Base-by-base conservation (phyloP, 2,888 invertebrate species). In the Dione juno region DNA sequence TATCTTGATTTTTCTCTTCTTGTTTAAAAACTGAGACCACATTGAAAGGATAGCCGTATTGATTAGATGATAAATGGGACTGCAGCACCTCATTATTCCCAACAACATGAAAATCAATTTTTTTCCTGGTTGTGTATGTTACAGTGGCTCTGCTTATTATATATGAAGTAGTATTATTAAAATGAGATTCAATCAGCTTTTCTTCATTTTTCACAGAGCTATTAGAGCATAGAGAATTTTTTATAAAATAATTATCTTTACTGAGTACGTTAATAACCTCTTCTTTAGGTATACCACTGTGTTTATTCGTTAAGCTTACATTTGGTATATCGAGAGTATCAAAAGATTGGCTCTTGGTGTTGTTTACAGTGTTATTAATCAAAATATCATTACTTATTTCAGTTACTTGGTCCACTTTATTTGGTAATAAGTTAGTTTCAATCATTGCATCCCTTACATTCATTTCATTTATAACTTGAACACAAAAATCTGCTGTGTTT, bases 251-350 rank as follows among this genome's bases (percentile, higher is more conserved):
- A 74, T 86, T 75, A 19, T 88, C 84, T 68, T 79, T 78, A 77
- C 81, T 83, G 69, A 80, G 77, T 57, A 85, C 75, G 52, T 76
- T 80, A 48, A 80, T 75, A 76, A 79, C 71, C 21, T 83, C 80
- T 45, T 83, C 83, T 83, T 84, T 88, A 77, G 80, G 76, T 74
- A 75, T 66, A 72, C 84, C 82, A 70, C 73, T 81, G 76, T 82
- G 89, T 74, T 88, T 89, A 75, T 87, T 89, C 66, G 79, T 87
- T 78, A 92, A 81, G 52, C 87, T 86, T 67, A 92, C 86, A 82
- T 91, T 89, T 80, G 92, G 92, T 87, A 92, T 87, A 73, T 88
- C 83, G 21, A 92, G 89, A 79, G 82, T 88, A 78, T 91, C 92
- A 77, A 85, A 91, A 57, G 80, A 75, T 70, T 84, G 78, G 69